Evolutionary conservation across 2,113 vertebrate species (phyloP).

Genomic region (Cinclus mexicanus): DNA sequence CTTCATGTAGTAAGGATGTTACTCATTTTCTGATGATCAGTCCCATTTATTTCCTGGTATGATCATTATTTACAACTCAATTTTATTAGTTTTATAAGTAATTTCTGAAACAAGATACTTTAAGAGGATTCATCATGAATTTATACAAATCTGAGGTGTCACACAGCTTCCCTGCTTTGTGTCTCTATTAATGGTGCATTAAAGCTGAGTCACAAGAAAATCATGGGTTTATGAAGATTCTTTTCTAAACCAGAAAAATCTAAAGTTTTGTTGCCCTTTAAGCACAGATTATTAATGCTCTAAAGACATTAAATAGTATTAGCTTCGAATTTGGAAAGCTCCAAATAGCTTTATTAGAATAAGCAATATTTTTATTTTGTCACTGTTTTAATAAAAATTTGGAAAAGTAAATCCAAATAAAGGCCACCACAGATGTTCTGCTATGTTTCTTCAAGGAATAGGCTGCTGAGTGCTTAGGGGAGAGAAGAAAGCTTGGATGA

Average conservation of each 20-base stretch:
- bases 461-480: background rate
- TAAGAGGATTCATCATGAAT: background rate
- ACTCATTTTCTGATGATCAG: background rate
- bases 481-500: background rate
- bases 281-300: constrained; percentile 74
- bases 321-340: constrained; percentile 74
- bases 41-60: background rate
- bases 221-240: constrained; percentile 40
- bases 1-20: background rate
- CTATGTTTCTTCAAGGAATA: constrained; percentile 31
- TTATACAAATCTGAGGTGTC: background rate
- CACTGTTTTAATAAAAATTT: constrained; percentile 72
- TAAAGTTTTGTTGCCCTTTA: constrained; percentile 68
- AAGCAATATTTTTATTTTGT: constrained; percentile 72
- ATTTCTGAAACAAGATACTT: background rate
- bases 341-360: constrained; percentile 66
- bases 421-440: constrained; percentile 62
- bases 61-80: background rate
- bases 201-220: constrained; percentile 28
- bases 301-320: constrained; percentile 73
- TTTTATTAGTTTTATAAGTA: background rate
- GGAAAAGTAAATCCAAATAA: constrained; percentile 59
- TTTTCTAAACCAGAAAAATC: constrained; percentile 61
- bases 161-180: background rate
- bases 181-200: constrained; percentile 19